A percentile compares a stretch with the other conserved stretches of the same genome.
Evolutionary conservation across 2,888 invertebrate genomes (phyloP).

Genomic region (Caenorhabditis afra): DNA sequence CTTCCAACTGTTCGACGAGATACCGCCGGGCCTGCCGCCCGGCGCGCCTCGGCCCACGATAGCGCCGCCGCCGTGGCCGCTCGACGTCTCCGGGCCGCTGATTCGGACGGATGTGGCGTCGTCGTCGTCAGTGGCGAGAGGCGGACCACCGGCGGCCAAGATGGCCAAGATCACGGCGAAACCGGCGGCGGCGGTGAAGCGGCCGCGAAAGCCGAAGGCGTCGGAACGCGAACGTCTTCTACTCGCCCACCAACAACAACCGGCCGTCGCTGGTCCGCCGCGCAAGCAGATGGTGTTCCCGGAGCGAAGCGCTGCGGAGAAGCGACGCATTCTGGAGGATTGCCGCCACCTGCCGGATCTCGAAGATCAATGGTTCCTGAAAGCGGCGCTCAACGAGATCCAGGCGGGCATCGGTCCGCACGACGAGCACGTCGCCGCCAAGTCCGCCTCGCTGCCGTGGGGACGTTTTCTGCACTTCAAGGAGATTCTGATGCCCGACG

Average conservation of each 20-base stretch:
- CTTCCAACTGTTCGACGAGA: constrained; percentile 34
- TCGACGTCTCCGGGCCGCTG: constrained; percentile 12
- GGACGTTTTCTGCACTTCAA: constrained; percentile 25
- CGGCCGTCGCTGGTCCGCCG: no score
- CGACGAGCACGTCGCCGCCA: no score
- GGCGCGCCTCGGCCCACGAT: constrained; percentile 3
- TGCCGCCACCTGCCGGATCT: constrained; percentile 41
- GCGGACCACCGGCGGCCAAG: no score
- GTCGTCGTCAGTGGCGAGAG: no score
- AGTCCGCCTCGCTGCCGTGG: no score
- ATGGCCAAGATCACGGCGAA: no score
- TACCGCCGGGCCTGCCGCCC: background rate
- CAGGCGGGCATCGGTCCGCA: constrained; percentile 24
- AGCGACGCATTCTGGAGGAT: constrained; percentile 22
- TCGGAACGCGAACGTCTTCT: no score
- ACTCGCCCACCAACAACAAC: background rate
- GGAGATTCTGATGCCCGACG: constrained; percentile 22
- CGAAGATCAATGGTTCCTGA: constrained; percentile 62
- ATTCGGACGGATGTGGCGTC: background rate
- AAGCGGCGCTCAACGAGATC: constrained; percentile 29
- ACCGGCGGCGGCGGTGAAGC: no score
- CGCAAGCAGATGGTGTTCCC: constrained; percentile 21
- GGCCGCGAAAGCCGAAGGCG: no score
- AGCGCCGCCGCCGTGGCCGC: constrained; percentile 28
- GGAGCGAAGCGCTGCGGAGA: constrained; percentile 33